phyloP scores from a whole-genome alignment of 2,888 invertebrate genomes.

The Petrolisthes manimaculis region DNA sequence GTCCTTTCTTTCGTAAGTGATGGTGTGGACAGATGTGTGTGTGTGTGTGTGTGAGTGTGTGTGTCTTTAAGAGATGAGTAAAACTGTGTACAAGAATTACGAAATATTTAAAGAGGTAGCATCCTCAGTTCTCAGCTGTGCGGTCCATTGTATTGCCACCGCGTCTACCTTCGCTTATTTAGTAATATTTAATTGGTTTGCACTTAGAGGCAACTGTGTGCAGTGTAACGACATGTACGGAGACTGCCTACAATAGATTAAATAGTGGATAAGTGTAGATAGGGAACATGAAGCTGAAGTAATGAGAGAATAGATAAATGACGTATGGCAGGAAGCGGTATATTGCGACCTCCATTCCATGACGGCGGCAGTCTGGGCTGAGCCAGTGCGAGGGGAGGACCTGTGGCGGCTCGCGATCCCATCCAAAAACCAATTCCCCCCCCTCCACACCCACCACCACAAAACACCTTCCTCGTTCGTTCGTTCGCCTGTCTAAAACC shows the following conservation, averaged over 20 bases:
- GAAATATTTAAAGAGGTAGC: slow-evolving; percentile 43
- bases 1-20: background rate
- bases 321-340: slow-evolving; percentile 32
- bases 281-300: too few relatives aligned
- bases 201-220: background rate
- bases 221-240: background rate
- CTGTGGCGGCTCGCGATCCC: background rate
- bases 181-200: background rate
- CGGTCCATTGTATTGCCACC: slow-evolving; percentile 9
- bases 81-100: slow-evolving; percentile 21
- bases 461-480: too few relatives aligned
- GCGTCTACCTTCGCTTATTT: background rate
- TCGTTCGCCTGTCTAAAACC: too few relatives aligned
- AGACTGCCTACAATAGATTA: too few relatives aligned
- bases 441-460: background rate
- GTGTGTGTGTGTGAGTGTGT: slow-evolving; percentile 9
- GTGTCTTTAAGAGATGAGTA: slow-evolving; percentile 4
- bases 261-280: too few relatives aligned
- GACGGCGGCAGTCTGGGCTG: slow-evolving; percentile 54
- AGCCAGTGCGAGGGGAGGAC: slow-evolving; percentile 35
- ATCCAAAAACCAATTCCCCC: slow-evolving; percentile 6
- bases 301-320: background rate
- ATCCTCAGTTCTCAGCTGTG: slow-evolving; percentile 47
- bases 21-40: background rate
- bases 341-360: slow-evolving; percentile 52